Conservation (phyloP, 2,113 vertebrate species). For the Polypterus senegalus region DNA sequence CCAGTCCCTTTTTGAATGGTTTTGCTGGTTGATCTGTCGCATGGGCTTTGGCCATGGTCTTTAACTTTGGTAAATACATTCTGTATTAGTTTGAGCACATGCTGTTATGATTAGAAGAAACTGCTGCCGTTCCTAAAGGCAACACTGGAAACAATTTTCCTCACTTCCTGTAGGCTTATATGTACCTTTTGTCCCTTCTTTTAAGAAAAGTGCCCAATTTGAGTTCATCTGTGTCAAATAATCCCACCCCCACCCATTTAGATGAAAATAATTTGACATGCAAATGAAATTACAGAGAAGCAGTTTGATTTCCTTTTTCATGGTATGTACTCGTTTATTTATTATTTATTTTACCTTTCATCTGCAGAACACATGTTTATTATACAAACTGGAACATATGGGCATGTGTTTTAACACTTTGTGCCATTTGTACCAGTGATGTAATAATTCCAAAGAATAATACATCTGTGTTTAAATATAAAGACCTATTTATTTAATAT, state of each 20-base stretch:
- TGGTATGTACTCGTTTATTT: constrained; percentile 2
- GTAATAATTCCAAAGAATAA: too few relatives aligned
- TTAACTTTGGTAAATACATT: constrained; percentile 5
- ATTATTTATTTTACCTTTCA: constrained; percentile 2
- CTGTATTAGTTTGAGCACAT: constrained; percentile 5
- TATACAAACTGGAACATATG: background rate
- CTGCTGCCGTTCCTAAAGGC: constrained; percentile 7
- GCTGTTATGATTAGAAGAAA: constrained; percentile 21
- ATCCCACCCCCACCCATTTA: too few relatives aligned
- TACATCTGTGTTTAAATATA: too few relatives aligned
- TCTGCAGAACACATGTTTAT: constrained; percentile 18
- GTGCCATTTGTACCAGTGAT: too few relatives aligned
- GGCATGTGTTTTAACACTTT: too few relatives aligned
- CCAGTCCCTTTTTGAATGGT: too few relatives aligned
- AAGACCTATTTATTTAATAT: too few relatives aligned
- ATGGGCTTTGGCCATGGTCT: constrained; percentile 3
- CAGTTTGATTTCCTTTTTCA: background rate
- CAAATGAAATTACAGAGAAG: too few relatives aligned
- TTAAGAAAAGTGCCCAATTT: constrained; percentile 5
- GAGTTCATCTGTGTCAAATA: constrained; percentile 3
- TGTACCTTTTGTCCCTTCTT: constrained; percentile 11
- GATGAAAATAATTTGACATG: too few relatives aligned
- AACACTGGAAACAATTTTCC: constrained; percentile 13
- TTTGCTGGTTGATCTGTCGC: constrained; percentile 2
- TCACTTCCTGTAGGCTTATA: constrained; percentile 13